Conservation (phyloP, 2,797 vertebrate species). For the Lithobates sylvaticus region DNA sequence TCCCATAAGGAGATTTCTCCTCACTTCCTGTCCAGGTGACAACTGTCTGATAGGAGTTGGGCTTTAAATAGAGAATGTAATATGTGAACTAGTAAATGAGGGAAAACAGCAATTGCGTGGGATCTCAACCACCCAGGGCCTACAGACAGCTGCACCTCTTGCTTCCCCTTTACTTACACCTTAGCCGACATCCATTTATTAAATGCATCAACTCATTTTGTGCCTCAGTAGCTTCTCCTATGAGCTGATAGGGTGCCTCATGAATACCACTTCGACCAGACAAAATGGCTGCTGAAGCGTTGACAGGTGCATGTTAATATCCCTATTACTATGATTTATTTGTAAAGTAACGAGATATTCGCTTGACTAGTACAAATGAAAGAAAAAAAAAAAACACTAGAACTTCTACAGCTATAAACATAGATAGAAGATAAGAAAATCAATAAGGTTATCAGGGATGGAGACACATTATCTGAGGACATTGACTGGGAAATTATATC, state of each 20-base stretch:
- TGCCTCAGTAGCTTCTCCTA: background rate
- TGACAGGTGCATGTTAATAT: conserved; percentile 24
- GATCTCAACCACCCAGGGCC: no score
- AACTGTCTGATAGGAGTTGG: no score
- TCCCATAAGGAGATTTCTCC: background rate
- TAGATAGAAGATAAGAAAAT: conserved; percentile 50
- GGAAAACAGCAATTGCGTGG: background rate
- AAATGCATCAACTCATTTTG: background rate
- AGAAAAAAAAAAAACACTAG: conserved; percentile 29
- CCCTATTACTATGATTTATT: conserved; percentile 30
- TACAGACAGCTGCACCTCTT: background rate
- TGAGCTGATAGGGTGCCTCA: background rate
- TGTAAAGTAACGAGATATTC: conserved; percentile 36
- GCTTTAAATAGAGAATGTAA: background rate
- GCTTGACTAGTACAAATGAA: conserved; percentile 18
- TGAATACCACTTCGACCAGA: background rate
- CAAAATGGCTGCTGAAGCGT: conserved; percentile 7
- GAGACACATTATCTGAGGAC: conserved; percentile 47
- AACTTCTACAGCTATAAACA: conserved; percentile 45
- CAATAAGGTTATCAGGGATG: conserved; percentile 53
- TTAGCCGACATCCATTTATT: background rate
- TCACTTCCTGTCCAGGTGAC: no score
- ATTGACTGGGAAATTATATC: conserved; percentile 53
- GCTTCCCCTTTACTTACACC: background rate
- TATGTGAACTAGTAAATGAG: background rate